Conservation (phyloP, 2,113 vertebrate species). For the Eulemur macaco region DNA sequence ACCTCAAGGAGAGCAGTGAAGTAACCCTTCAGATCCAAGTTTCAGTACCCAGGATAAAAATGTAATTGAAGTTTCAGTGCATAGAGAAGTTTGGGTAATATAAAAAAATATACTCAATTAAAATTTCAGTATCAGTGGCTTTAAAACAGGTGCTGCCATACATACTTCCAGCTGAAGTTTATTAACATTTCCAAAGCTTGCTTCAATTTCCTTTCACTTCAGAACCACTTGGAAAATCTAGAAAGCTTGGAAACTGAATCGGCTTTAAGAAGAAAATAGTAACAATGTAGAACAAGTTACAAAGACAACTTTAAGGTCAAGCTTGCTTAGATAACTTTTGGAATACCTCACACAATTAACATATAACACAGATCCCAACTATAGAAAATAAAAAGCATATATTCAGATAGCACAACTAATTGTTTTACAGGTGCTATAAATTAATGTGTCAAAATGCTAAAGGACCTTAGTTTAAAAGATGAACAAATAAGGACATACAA, state of each 20-base stretch:
- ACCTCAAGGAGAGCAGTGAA: constrained; percentile 40
- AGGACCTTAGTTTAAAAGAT: constrained; percentile 24
- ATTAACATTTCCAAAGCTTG: constrained; percentile 18
- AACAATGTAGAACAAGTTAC: constrained; percentile 43
- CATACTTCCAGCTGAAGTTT: constrained; percentile 31
- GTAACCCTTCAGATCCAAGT: neutral
- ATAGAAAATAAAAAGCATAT: constrained; percentile 19
- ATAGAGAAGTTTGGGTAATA: constrained; percentile 39
- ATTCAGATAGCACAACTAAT: neutral
- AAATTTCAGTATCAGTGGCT: neutral
- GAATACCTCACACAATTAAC: neutral
- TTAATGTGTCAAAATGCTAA: constrained; percentile 36
- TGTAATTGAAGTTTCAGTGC: neutral
- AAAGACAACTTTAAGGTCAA: constrained; percentile 44
- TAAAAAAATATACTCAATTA: neutral
- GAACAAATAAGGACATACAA: constrained; percentile 31
- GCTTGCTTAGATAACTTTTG: constrained; percentile 33
- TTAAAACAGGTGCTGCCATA: constrained; percentile 26
- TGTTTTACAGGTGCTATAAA: neutral
- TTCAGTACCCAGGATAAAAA: constrained; percentile 26
- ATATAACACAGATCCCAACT: neutral
- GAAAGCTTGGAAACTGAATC: constrained; percentile 1
- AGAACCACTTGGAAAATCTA: constrained; percentile 45
- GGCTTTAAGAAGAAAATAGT: constrained; percentile 24
- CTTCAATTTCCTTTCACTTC: constrained; percentile 34